Conservation (phyloP, 2,113 vertebrate genomes). For the Rhipidura dahli region DNA sequence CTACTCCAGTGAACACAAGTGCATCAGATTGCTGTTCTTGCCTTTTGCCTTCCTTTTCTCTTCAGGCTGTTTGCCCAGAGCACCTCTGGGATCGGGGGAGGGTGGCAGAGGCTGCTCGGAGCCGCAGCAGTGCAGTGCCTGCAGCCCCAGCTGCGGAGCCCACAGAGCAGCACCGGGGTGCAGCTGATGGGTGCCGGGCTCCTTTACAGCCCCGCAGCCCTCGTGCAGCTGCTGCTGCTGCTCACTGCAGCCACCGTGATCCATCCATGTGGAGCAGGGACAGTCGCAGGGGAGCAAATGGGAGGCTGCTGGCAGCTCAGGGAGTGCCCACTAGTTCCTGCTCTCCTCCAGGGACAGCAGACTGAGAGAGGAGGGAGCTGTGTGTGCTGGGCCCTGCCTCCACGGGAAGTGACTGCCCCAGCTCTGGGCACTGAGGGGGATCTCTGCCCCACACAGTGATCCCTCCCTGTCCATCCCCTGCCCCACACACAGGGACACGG, state of each 20-base stretch:
- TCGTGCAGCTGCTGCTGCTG: neutral
- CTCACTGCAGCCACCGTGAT: constrained; percentile 20
- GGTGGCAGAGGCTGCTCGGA: neutral
- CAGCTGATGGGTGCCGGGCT: constrained; percentile 26
- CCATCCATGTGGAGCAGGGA: constrained; percentile 39
- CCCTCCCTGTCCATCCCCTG: too few relatives aligned
- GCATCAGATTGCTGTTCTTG: neutral
- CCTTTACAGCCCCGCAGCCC: constrained; percentile 46
- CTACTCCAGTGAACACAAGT: neutral
- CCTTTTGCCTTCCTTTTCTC: neutral
- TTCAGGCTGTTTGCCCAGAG: neutral
- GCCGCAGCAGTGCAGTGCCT: neutral
- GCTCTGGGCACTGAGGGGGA: neutral
- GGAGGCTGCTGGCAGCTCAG: neutral
- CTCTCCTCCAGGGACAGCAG: neutral
- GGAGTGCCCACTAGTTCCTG: neutral
- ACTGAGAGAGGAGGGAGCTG: neutral
- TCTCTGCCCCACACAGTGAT: neutral
- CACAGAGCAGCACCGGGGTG: neutral
- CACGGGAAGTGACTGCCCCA: neutral
- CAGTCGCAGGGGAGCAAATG: neutral
- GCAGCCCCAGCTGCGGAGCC: neutral
- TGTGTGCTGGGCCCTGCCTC: neutral
- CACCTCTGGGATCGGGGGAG: neutral
- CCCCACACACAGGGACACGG: too few relatives aligned